Percentiles rank a stretch among this genome's conserved stretches.
These are phyloP conservation scores for Drosophila persimilis DNA, from an alignment of 1,140 invertebrate species.

Conservation along the genomic window DNA sequence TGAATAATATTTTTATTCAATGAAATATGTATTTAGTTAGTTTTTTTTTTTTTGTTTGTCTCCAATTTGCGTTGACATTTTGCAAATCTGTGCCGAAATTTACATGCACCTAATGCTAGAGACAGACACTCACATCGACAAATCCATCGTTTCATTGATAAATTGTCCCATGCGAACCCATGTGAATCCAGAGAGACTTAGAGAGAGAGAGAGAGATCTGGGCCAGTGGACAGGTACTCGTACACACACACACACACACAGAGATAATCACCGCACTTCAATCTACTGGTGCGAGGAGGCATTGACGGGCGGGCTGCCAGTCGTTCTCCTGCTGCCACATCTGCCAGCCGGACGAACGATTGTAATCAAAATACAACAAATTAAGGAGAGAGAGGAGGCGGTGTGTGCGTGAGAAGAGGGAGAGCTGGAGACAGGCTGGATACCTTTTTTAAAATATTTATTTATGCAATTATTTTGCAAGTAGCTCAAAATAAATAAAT, in stretches of 20 bases:
- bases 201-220: slow-evolving; percentile 31
- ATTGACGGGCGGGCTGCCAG: neutral
- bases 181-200: slow-evolving; percentile 15
- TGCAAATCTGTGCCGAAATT: slow-evolving; percentile 53
- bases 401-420: slow-evolving; percentile 14
- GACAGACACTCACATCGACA: slow-evolving; percentile 24
- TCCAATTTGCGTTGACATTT: slow-evolving; percentile 25
- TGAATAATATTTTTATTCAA: neutral
- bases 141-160: slow-evolving; percentile 77
- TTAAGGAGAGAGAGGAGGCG: slow-evolving; percentile 60
- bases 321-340: slow-evolving; percentile 31
- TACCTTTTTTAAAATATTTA: slow-evolving; percentile 82
- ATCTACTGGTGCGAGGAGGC: slow-evolving; percentile 42
- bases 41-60: neutral
- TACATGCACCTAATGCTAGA: slow-evolving; percentile 48
- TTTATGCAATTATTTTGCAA: slow-evolving; percentile 83
- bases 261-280: slow-evolving; percentile 69
- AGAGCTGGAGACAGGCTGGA: slow-evolving; percentile 26
- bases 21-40: slow-evolving; percentile 11
- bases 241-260: slow-evolving; percentile 7
- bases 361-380: slow-evolving; percentile 82
- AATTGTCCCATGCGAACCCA: slow-evolving; percentile 46
- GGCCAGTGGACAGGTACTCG: slow-evolving; percentile 25
- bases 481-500: slow-evolving; percentile 83
- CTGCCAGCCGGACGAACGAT: slow-evolving; percentile 62